These are phyloP conservation scores for Alsophila aescularia DNA, from an alignment of 2,888 invertebrate species.

Conservation along the genomic window DNA sequence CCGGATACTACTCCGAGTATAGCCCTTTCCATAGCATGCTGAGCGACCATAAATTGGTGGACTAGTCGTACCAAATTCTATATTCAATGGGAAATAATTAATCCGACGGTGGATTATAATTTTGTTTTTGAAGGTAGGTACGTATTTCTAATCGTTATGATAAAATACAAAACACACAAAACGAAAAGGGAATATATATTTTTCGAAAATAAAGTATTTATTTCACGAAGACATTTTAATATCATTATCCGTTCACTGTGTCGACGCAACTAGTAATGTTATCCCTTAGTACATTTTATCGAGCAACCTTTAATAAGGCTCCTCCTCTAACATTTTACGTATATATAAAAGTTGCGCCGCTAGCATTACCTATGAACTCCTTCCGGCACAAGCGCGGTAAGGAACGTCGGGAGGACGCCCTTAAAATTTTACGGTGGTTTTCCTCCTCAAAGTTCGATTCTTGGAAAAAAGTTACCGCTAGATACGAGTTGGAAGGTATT, in stretches of 20 bases:
- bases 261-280: background rate
- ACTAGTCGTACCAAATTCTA: too few species aligned
- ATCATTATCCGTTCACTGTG: background rate
- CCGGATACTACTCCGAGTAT: too few species aligned
- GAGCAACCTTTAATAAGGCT: background rate
- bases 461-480: constrained; percentile 7
- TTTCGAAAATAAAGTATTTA: too few species aligned
- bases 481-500: background rate
- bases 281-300: background rate
- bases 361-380: constrained; percentile 31
- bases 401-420: constrained; percentile 39
- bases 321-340: constrained; percentile 4
- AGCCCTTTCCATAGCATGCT: too few species aligned
- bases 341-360: constrained; percentile 5
- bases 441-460: constrained; percentile 25
- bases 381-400: constrained; percentile 41
- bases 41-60: too few species aligned
- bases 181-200: too few species aligned
- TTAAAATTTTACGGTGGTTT: constrained; percentile 55
- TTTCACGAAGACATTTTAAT: background rate
- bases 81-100: too few species aligned
- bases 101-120: too few species aligned
- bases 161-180: too few species aligned
- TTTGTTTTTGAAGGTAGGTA: too few species aligned
- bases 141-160: too few species aligned